Evolutionary conservation across 2,888 invertebrate genomes (phyloP), one percentile per base, ranked within the genome.

Genomic region (Biston betularia): DNA sequence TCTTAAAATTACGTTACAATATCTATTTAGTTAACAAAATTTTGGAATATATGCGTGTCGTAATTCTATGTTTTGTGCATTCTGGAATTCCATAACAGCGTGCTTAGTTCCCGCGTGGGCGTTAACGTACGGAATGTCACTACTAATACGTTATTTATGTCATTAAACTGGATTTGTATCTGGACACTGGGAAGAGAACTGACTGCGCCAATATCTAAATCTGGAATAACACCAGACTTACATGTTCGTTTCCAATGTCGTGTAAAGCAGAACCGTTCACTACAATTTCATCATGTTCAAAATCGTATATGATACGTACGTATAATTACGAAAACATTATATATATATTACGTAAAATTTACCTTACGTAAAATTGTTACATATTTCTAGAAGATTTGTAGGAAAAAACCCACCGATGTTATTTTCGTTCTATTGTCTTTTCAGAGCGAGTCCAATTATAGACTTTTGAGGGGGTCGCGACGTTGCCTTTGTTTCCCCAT

Each of bases 161-260:
- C 80, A 84, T 82, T 78, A 52, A 70, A 58, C 66, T 66, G 63
- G 65, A 63, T 63, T 73, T 72, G 72, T 75, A 73, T 74, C 76
- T 69, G 50, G 53, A 73, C 76, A 76, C 70, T 69, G n/a, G 10
- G 40, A 73, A 75, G 11, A 9, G 58, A 73, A 74, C 48, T 67
- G 63, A 73, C 63, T 80, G 74, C 82, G 82, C 80, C 79, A 80
- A 79, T 70, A 75, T 78, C 81, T 84, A 84, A 78, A 81, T 85
- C 77, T 74, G 79, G 76, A 82, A 73, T 82, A 78, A 77, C 79
- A 82, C 78, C 80, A 81, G 83, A 80, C 78, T 71, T 72, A 63
- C 61, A 60, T 69, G 52, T 75, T 73, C 62, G 70, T 78, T 77
- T 76, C 75, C 78, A 81, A 79, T 68, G 66, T 69, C 70, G 61